Conservation (phyloP, 2,113 vertebrate species). For the Entelurus aequoreus region DNA sequence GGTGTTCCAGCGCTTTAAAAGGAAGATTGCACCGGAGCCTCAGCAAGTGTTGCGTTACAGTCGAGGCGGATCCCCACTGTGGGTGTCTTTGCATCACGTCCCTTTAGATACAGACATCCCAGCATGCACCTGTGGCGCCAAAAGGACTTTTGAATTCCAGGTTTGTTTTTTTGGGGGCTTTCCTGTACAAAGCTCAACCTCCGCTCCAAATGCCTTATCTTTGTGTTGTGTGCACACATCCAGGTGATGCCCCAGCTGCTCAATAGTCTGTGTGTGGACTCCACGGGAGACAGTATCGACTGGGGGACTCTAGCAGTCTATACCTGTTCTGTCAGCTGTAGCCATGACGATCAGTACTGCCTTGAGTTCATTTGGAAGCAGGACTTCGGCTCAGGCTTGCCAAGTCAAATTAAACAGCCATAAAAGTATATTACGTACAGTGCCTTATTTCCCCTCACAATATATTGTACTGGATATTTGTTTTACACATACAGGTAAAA, state of each 20-base stretch:
- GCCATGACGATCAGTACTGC: constrained; percentile 67
- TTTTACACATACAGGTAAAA: too few relatives aligned
- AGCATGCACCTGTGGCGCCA: constrained; percentile 83
- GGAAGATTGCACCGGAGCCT: constrained; percentile 76
- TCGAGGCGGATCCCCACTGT: constrained; percentile 78
- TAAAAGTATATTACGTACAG: neutral
- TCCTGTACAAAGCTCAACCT: neutral
- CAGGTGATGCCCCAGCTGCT: constrained; percentile 97
- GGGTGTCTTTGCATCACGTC: constrained; percentile 84
- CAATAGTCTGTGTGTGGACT: constrained; percentile 83
- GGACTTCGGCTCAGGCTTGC: constrained; percentile 69
- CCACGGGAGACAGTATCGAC: constrained; percentile 82
- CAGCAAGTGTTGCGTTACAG: constrained; percentile 95
- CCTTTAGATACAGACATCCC: constrained; percentile 81
- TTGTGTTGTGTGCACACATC: constrained; percentile 7
- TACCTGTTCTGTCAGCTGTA: constrained; percentile 83
- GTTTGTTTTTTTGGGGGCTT: constrained; percentile 49
- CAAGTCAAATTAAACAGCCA: constrained; percentile 9
- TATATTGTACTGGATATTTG: too few relatives aligned
- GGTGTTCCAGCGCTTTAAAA: constrained; percentile 83
- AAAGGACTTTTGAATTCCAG: constrained; percentile 92
- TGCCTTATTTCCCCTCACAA: neutral
- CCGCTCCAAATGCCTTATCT: neutral
- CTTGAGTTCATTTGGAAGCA: constrained; percentile 94
- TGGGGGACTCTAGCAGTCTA: constrained; percentile 87